These are phyloP conservation scores for Periophthalmodon schlosseri DNA, from an alignment of 2,113 vertebrate species.

Conservation along the genomic window DNA sequence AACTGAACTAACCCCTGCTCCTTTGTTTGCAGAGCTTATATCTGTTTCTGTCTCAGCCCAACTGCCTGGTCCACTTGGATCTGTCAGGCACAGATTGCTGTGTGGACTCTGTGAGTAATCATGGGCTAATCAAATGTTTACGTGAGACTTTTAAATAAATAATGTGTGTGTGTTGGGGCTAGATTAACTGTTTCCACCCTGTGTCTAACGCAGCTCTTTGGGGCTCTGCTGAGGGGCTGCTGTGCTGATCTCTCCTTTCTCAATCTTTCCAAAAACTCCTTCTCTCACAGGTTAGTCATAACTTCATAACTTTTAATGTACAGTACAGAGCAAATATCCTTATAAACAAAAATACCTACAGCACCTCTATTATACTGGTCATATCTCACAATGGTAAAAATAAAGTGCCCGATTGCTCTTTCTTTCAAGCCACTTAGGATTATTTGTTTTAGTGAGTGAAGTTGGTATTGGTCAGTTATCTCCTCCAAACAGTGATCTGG, in stretches of 20 bases:
- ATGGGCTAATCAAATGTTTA: conserved; percentile 4
- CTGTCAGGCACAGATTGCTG: conserved; percentile 87
- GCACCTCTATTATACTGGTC: not conserved
- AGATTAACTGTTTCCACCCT: conserved; percentile 57
- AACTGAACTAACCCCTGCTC: conserved; percentile 9
- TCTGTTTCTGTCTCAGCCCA: conserved; percentile 89
- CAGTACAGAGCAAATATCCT: not conserved
- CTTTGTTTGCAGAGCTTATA: conserved; percentile 65
- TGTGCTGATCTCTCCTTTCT: conserved; percentile 87
- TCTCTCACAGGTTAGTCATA: conserved; percentile 84
- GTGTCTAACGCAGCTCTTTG: conserved; percentile 79
- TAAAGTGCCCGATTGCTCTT: not conserved
- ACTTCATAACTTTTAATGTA: not conserved
- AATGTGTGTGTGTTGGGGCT: conserved; percentile 12
- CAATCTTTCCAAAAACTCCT: conserved; percentile 86
- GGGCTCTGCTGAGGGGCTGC: conserved; percentile 85
- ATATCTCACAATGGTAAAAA: not conserved
- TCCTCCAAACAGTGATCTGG: not conserved
- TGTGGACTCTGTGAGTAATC: conserved; percentile 83
- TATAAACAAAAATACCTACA: not conserved
- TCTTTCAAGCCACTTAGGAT: not conserved
- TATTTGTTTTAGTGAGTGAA: no score
- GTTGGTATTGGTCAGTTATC: not conserved
- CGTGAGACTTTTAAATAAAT: not conserved
- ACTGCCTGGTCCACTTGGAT: conserved; percentile 88